A percentile compares a stretch with the other conserved stretches of the same genome.
phyloP scores from a whole-genome alignment of 2,797 vertebrate genomes.

The Halcyon badia region DNA sequence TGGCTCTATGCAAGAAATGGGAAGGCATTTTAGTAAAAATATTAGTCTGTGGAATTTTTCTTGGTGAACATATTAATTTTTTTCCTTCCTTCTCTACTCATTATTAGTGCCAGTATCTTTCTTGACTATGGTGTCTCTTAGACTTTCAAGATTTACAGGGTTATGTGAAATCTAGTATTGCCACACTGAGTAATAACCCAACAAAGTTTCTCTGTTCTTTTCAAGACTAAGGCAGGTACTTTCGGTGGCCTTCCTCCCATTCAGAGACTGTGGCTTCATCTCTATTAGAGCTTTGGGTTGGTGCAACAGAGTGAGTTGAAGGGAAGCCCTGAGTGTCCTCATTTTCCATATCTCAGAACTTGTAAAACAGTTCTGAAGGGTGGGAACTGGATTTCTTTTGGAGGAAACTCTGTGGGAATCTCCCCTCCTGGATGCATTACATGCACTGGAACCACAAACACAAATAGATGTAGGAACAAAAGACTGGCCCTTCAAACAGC shows the following conservation, averaged over 20 bases:
- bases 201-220: background rate
- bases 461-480: background rate
- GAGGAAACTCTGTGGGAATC: background rate
- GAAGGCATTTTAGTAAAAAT: background rate
- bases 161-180: background rate
- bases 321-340: background rate
- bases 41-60: background rate
- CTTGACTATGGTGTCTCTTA: background rate
- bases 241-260: background rate
- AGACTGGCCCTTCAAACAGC: background rate
- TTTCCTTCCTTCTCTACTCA: background rate
- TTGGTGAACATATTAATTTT: background rate
- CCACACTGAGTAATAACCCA: background rate
- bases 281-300: background rate
- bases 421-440: rapidly evolving
- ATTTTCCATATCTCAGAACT: background rate
- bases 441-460: background rate
- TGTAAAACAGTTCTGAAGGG: background rate
- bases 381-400: background rate
- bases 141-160: background rate
- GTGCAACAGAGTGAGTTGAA: background rate
- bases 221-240: background rate
- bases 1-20: background rate
- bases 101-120: background rate
- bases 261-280: background rate